phyloP scores from a whole-genome alignment of 2,888 invertebrate genomes.

The Eilema griseolum region DNA sequence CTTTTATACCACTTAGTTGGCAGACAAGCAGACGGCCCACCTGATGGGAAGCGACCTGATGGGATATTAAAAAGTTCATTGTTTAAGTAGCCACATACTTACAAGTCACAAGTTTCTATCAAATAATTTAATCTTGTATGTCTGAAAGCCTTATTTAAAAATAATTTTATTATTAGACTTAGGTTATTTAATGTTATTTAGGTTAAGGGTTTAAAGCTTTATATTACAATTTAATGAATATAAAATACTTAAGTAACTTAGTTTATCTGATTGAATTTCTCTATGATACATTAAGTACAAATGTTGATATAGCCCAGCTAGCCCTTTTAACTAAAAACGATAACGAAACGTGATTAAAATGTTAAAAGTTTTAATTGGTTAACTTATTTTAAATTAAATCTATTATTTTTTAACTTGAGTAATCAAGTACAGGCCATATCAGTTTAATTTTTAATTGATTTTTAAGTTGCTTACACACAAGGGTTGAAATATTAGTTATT shows the following conservation, averaged over 20 bases:
- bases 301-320: neutral
- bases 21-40: no score
- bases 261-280: neutral
- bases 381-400: neutral
- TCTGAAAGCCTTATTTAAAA: no score
- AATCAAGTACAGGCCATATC: slow-evolving; percentile 1
- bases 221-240: neutral
- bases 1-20: no score
- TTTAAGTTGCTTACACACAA: neutral
- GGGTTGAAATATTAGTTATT: neutral
- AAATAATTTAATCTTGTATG: no score
- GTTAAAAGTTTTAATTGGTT: neutral
- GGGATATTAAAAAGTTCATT: no score
- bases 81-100: no score
- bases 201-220: no score
- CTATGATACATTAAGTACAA: neutral
- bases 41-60: no score
- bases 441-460: neutral
- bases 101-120: no score
- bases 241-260: neutral
- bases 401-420: slow-evolving; percentile 2
- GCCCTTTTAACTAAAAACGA: neutral
- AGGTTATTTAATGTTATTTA: no score
- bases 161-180: no score
- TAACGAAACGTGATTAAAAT: slow-evolving; percentile 1